Base-by-base conservation (phyloP, 64 coral and sea anemone genomes). In the Montipora capricornis region DNA sequence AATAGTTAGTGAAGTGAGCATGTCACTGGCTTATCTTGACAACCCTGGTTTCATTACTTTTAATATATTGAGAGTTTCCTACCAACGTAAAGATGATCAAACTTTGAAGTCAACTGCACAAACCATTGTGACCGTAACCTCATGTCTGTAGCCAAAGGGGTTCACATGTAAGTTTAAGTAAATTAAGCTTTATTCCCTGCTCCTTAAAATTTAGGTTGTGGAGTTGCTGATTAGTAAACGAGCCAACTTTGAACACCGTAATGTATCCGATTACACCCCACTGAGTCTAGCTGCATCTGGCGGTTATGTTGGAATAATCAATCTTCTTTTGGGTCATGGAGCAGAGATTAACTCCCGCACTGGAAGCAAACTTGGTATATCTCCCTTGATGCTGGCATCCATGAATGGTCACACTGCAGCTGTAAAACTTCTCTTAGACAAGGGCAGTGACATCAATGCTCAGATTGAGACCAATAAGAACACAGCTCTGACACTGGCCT, bases 381-480 rank as follows among this genome's bases (percentile, higher is more conserved):
- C 97, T 5, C 97, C 97, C 6, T 84, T 98, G 10, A 98, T 98
- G 97, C 68, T 98, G 69, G 97, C 97, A 78, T 91, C 97, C 15
- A 98, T 96, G 97, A 98, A 98, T 89, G 97, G 97, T 5, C 97
- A 98, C 47, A 96, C 97, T 52, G 88, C 97, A 60, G 94, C 97
- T n/a, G 97, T 98, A 9, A 98, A 98, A 68, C 95, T 98, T 4
- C 79, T 98, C 47, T 60, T 98, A 49, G 97, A 98, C 53, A 98
- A 94, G 97, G 97, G 97, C 10, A 95, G 94, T 64, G 97, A 98
- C 78, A 98, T 98, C 71, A 98, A 98, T 94, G 97, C 97, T 58
- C 97, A 98, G 94, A 98, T 98, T 89, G 97, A 98, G 88, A 98
- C 97, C 53, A 98, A 98, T 64, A 90, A 94, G 47, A 98, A 98